Base-by-base conservation (phyloP, 1,140 invertebrate species). In the Acyrthosiphon pisum region DNA sequence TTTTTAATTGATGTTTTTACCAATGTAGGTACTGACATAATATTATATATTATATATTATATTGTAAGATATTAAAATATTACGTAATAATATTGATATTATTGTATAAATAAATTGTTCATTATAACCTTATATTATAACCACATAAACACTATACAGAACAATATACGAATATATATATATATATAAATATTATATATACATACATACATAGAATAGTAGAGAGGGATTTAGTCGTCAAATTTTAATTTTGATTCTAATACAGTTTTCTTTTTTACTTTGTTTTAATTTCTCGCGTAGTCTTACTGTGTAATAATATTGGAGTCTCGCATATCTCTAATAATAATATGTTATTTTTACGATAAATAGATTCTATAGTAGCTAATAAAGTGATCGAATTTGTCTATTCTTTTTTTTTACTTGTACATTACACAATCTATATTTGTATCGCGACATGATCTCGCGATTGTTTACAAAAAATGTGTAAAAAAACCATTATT, bases 381-480 rank as follows among this genome's bases (percentile, higher is more conserved):
- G 91, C 68, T 92, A 48, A 76, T 86, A 86, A 91, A 81, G 76
- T 83, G 68, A 81, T 92, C 90, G 68, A 81, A 35, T 92, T 92
- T 92, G 84, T 81, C 41, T 91, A 46, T 91, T 60, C 22, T 91
- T 68, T 91, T n/a, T 76, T 56, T 92, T 83, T 37, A 56, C 88
- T 89, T 83, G 18, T 83, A 50, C 41, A 91, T 46, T 76, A 89
- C 56, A 88, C 46, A n/a, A 35, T 48, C 44, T 30, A 48, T 44
- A 76, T 91, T 76, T 46, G 22, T 83, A 83, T 83, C 46, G 76
- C 83, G 35, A 50, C 30, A 46, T 22, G n/a, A 50, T 83, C 90
- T 35, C 7, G 30, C 46, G 60, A 37, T 48, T 35, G 68, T 91
- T 50, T 48, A 48, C 44, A 23, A 92, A 81, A 76, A 37, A 20